Base-by-base conservation (phyloP, 2,113 vertebrate species). In the Castor canadensis region DNA sequence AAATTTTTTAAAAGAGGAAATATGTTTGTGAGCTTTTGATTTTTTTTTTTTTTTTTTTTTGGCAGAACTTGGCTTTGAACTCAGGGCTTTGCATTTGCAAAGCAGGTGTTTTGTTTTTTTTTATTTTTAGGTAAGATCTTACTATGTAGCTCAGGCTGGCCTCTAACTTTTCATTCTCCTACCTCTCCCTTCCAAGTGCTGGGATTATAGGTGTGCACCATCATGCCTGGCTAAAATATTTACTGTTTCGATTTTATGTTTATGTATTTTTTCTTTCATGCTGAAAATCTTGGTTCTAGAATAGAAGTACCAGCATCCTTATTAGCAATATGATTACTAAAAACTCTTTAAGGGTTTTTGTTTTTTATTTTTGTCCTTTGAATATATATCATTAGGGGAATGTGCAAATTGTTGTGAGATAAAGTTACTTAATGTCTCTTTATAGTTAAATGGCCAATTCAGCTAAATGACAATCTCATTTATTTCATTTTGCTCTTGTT, bases 401-500 rank as follows among this genome's bases (percentile, higher is more conserved):
- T 84, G 7, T 79, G 58, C 75, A 89, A 58, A 67, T 92, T 94
- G 38, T 72, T 92, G 1, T 47, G 26, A 54, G 17, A 86, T 91
- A 86, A 88, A 93, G 19, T 87, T 79, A 35, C 80, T 95, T 92
- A 71, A 80, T 94, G 49, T 69, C 13, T 66, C 40, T 95, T 62
- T 91, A 32, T 92, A 77, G 40, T 93, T 92, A 79, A 92, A 40
- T 28, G 85, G 40, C 72, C 66, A 91, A 76, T 43, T 94, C 77
- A 93, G n/a, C n/a, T n/a, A n/a, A n/a, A n/a, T n/a, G n/a, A n/a
- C 79, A 76, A 20, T 19, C 75, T 94, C 40, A 71, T 94, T 85
- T 72, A 64, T 92, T 92, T 92, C 26, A 71, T 45, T 94, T 94
- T 94, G 28, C 67, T 90, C 87, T 84, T 93, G 43, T 52, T 94